These are phyloP conservation scores for Graphium colonna DNA, from an alignment of 2,888 invertebrate species.

Conservation along the genomic window DNA sequence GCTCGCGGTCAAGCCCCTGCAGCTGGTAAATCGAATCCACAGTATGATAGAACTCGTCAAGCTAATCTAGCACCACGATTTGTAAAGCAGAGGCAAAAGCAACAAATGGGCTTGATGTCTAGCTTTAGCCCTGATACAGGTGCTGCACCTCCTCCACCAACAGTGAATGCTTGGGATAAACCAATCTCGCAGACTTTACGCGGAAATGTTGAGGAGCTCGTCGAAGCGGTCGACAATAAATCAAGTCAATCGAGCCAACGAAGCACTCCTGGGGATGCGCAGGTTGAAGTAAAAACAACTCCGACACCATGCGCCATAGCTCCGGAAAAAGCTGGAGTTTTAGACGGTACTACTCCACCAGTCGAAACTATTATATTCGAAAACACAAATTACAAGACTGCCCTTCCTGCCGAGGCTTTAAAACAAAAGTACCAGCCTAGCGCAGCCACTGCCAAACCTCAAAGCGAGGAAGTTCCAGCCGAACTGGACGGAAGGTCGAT, in stretches of 20 bases:
- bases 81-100: slow-evolving; percentile 85
- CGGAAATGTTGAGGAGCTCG: slow-evolving; percentile 71
- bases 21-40: slow-evolving; percentile 53
- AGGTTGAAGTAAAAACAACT: slow-evolving; percentile 52
- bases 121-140: slow-evolving; percentile 76
- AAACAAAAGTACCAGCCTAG: slow-evolving; percentile 82
- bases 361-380: slow-evolving; percentile 95
- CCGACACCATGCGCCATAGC: slow-evolving; percentile 45
- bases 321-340: slow-evolving; percentile 77
- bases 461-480: slow-evolving; percentile 64
- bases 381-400: slow-evolving; percentile 93
- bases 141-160: slow-evolving; percentile 83
- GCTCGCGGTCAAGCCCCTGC: slow-evolving; percentile 56
- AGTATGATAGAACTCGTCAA: slow-evolving; percentile 75
- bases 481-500: slow-evolving; percentile 74
- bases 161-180: slow-evolving; percentile 92
- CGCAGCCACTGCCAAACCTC: slow-evolving; percentile 65
- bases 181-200: slow-evolving; percentile 86
- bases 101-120: slow-evolving; percentile 64
- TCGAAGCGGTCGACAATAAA: slow-evolving; percentile 52
- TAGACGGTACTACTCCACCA: slow-evolving; percentile 88
- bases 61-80: slow-evolving; percentile 88
- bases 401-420: slow-evolving; percentile 83
- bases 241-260: slow-evolving; percentile 67
- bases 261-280: slow-evolving; percentile 64